Evolutionary conservation across 2,797 vertebrate species (phyloP), one percentile per base, ranked within the genome.

Genomic region (Bovichtus diacanthus): DNA sequence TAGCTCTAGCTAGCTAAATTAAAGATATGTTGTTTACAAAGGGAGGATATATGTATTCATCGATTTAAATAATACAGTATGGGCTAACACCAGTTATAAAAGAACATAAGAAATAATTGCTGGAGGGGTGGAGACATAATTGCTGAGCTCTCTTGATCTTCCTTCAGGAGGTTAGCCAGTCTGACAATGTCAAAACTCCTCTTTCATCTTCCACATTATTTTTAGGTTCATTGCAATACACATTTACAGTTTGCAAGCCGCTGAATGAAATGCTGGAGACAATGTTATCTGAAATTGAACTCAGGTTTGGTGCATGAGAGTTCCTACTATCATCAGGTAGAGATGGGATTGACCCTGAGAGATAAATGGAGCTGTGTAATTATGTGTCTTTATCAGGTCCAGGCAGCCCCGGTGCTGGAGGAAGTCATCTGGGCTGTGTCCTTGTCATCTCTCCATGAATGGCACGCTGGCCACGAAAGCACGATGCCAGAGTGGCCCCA

Each of bases 211-310:
- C 11, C 59, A 68, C 78, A 84, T 86, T 70, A 78, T 83, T 88
- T 80, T 64, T 68, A 78, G 74, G 69, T 83, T 84, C 68, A 76
- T 72, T 86, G 55, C 79, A 43, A 69, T 80, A 58, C 38, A 72
- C 78, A 73, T 62, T 84, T 78, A 73, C 72, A 74, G 81, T 64
- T 60, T 46, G 39, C 31, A 74, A 87, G 74, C 82, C 27, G 74
- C 82, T 71, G 73, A 92, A 80, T 90, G 86, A 90, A 93, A 90
- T n/a, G 83, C 51, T 38, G 55, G 74, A 85, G 80, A 93, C 90
- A 94, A 90, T 94, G 91, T 91, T 93, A 94, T 95, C 95, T 94
- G 82, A 94, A 94, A 94, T 95, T 87, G 91, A 91, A 91, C 81
- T 82, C 75, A 34, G 77, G 80, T 86, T 90, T 64, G 43, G 70